Percentiles rank a stretch among this genome's conserved stretches.
Conservation (phyloP, 2,888 invertebrate genomes). For the Papilio demoleus region DNA sequence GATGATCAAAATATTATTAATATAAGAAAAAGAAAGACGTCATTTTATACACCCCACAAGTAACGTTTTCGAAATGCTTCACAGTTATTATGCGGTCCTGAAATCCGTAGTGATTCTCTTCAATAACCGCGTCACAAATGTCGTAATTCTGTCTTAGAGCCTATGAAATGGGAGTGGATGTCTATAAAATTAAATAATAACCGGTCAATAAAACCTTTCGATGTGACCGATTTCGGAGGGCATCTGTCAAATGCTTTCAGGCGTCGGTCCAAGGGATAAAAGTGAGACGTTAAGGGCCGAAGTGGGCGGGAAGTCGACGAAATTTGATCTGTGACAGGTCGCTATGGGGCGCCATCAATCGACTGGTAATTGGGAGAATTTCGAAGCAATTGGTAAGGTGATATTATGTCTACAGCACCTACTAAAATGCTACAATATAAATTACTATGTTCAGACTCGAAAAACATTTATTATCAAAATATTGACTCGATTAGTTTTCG, state of each 20-base stretch:
- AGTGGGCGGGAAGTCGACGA: slow-evolving; percentile 71
- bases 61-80: slow-evolving; percentile 58
- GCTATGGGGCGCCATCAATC: slow-evolving; percentile 72
- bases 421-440: slow-evolving; percentile 40
- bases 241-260: slow-evolving; percentile 78
- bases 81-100: slow-evolving; percentile 70
- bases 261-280: slow-evolving; percentile 53
- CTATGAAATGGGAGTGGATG: slow-evolving; percentile 81
- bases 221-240: slow-evolving; percentile 59
- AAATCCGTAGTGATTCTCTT: slow-evolving; percentile 70
- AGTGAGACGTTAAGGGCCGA: slow-evolving; percentile 60
- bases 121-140: slow-evolving; percentile 77
- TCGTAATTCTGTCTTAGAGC: slow-evolving; percentile 72
- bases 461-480: neutral
- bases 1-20: neutral
- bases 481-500: too few species aligned
- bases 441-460: slow-evolving; percentile 9
- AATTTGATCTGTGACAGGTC: slow-evolving; percentile 75
- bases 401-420: slow-evolving; percentile 57
- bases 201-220: slow-evolving; percentile 78
- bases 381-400: slow-evolving; percentile 66
- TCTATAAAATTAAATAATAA: slow-evolving; percentile 83
- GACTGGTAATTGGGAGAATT: slow-evolving; percentile 74
- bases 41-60: too few species aligned
- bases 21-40: neutral